Evolutionary conservation across 2,113 vertebrate genomes (phyloP), one percentile per base, ranked within the genome.

Genomic region (Psittacula cyanocephala): DNA sequence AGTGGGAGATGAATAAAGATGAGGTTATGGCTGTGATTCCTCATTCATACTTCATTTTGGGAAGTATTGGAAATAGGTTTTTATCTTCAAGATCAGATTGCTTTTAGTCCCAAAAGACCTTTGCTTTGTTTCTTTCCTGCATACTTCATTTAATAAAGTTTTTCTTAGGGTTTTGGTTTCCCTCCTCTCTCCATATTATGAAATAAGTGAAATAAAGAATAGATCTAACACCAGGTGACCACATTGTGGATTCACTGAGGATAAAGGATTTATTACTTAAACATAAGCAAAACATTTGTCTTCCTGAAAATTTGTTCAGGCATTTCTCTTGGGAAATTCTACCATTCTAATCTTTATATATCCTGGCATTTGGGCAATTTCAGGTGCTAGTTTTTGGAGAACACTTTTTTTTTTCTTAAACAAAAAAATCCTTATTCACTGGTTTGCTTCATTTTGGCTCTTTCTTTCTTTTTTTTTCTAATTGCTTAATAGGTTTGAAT

Each of bases 1-100:
- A 63, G 50, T 68, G 67, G 74, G 29, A 91, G 33, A 80, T 92
- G 55, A 95, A 89, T 96, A 85, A 89, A 89, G 23, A 72, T 89
- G 49, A 88, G 39, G 37, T 39, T 89, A 75, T 50, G 17, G 72
- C 39, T 86, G 47, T 86, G 88, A 71, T 86, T 88, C 80, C 57
- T 91, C 84, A 12, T 52, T 93, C 59, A 35, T 84, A 25, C 55
- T 64, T 95, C 50, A 60, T 89, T 92, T 86, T 88, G 43, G 39
- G 31, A 86, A 91, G 57, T 64, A 88, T 5, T 70, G 17, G n/a
- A 88, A 82, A 82, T 83, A 62, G 39, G 92, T 89, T 81, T 77
- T 64, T 88, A 3, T 86, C 76, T 89, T 93, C 35, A 70, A 44
- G 47, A 31, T n/a, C 60, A 49, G 35, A 93, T 94, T 89, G 70